Evolutionary conservation across 2,888 invertebrate genomes (phyloP), one percentile per base, ranked within the genome.

Genomic region (Patella pellucida): DNA sequence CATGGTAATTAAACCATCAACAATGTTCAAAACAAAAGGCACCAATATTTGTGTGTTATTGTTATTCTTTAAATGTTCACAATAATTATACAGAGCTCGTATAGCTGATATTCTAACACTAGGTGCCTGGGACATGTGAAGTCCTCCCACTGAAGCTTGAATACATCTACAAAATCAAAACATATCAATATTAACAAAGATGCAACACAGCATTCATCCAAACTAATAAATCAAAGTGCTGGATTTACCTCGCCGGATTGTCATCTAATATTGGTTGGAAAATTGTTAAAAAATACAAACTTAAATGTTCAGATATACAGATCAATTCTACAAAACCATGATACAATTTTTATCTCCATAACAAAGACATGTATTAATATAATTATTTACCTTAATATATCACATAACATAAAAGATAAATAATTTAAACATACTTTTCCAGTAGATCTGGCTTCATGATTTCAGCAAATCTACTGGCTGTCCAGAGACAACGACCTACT

Each of bases 41-140:
- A 86, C 81, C 16, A 92, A 82, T 4, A 91, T 77, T 68, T 92
- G 90, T n/a, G 92, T 91, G 69, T 88, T 89, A 15, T 92, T 91
- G 1, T 91, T 89, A 7, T 89, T 87, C 79, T 92, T 92, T 75
- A 93, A 90, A 78, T 93, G 92, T 73, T 92, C 91, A 83, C 93
- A 93, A 86, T 93, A 93, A 78, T 92, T 93, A 83, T 90, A 90
- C 31, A 91, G 89, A n/a, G 92, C 90, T 78, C 92, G 85, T 9
- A 93, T 92, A 3, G 93, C 93, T n/a, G 92, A 93, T 71, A 93
- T 92, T 68, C 93, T 89, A 50, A 93, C 92, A 79, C 92, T 92
- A 54, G 92, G 88, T 0, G 92, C 91, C 80, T 93, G 93, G 73
- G 91, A 91, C 68, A 91, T 92, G 75, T 92, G 92, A 41, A 93